Conservation (phyloP, 1,140 invertebrate genomes). For the Chelonus insularis region DNA sequence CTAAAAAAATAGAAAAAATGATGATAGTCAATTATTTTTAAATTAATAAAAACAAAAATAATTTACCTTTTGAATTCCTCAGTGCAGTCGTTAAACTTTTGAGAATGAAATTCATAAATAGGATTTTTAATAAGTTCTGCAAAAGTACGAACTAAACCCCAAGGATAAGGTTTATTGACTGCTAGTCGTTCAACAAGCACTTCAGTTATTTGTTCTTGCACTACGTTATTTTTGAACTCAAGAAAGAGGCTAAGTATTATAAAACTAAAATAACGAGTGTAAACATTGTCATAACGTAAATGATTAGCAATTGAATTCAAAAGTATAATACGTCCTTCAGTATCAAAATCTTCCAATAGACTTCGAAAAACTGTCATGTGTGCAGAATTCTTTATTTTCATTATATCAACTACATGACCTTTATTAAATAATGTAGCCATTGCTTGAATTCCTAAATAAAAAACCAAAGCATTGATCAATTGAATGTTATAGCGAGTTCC, state of each 20-base stretch:
- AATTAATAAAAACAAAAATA: too few relatives aligned
- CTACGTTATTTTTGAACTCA: conserved; percentile 96
- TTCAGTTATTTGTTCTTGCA: conserved; percentile 89
- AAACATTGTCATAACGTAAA: conserved; percentile 96
- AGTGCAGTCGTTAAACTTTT: conserved; percentile 98
- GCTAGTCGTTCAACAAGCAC: conserved; percentile 96
- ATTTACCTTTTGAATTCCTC: conserved; percentile 97
- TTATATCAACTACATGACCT: conserved; percentile 89
- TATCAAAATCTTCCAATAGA: conserved; percentile 95
- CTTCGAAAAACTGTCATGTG: conserved; percentile 99
- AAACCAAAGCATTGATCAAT: conserved; percentile 94
- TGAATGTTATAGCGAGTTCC: conserved; percentile 93
- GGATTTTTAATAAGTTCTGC: conserved; percentile 99
- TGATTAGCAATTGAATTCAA: conserved; percentile 99
- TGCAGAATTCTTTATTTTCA: conserved; percentile 95
- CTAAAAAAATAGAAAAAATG: too few relatives aligned
- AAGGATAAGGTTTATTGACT: conserved; percentile 97
- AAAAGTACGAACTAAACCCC: conserved; percentile 98
- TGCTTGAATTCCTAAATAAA: conserved; percentile 97
- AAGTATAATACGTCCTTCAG: conserved; percentile 95
- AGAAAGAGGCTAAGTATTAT: conserved; percentile 95
- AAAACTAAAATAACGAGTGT: conserved; percentile 99
- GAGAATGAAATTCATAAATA: conserved; percentile 98
- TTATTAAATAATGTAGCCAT: conserved; percentile 86
- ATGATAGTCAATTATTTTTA: too few relatives aligned